Percentiles rank a stretch among this genome's conserved stretches.
phyloP scores from a whole-genome alignment of 64 coral and sea anemone species.

The Trachythela sp. region DNA sequence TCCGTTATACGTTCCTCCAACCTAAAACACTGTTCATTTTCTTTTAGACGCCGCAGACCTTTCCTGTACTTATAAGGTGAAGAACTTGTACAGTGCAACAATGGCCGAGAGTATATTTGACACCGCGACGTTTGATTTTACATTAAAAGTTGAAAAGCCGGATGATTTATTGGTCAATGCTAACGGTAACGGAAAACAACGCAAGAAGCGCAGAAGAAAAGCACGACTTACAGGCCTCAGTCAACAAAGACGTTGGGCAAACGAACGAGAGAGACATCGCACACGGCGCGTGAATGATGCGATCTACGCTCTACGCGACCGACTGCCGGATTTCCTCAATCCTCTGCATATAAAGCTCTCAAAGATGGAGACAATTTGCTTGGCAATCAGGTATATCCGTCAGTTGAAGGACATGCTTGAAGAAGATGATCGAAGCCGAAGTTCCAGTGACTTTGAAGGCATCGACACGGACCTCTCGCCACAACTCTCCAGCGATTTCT shows the following conservation, averaged over 20 bases:
- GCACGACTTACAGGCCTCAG: constrained; percentile 78
- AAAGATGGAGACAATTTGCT: constrained; percentile 89
- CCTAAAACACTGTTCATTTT: neutral
- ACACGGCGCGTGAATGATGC: constrained; percentile 81
- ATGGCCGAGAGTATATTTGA: constrained; percentile 21
- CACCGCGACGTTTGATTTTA: neutral
- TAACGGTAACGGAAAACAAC: constrained; percentile 32
- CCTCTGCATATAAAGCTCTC: constrained; percentile 84
- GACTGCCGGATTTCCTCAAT: constrained; percentile 63
- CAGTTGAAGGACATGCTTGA: constrained; percentile 56
- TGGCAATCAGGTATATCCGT: constrained; percentile 81
- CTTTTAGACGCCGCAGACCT: neutral
- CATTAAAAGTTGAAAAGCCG: neutral
- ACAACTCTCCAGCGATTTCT: constrained; percentile 23
- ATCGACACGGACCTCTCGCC: constrained; percentile 10
- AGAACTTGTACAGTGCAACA: neutral
- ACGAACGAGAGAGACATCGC: constrained; percentile 70
- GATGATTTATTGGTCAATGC: neutral
- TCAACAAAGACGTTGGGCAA: constrained; percentile 86
- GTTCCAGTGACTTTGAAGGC: constrained; percentile 12
- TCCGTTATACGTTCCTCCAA: neutral
- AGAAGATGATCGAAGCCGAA: constrained; percentile 10
- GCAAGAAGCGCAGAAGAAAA: constrained; percentile 64
- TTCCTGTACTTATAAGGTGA: neutral
- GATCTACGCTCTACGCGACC: constrained; percentile 66